Conservation (phyloP, 2,113 vertebrate species). For the Chamaea fasciata region DNA sequence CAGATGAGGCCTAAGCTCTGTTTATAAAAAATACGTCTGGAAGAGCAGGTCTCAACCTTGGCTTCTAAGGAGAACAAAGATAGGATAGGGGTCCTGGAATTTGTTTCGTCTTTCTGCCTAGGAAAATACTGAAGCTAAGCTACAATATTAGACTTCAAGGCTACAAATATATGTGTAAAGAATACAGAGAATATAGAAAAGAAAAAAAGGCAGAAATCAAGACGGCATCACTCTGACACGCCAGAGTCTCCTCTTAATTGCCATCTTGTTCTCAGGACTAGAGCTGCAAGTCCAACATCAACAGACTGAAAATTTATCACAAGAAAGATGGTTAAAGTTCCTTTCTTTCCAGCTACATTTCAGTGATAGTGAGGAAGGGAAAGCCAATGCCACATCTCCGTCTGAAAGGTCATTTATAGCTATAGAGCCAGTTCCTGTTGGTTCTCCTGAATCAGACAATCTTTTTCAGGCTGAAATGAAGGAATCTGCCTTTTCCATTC, state of each 20-base stretch:
- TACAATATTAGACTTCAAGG: neutral
- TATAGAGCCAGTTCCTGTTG: neutral
- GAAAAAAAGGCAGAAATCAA: neutral
- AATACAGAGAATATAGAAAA: neutral
- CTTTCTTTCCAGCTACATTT: neutral
- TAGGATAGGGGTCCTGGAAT: neutral
- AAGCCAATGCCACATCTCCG: neutral
- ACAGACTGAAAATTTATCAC: neutral
- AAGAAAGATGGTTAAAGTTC: neutral
- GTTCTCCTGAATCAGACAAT: neutral
- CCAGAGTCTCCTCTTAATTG: neutral
- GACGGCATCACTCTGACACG: fast-evolving
- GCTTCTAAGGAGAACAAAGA: neutral
- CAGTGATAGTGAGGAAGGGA: neutral
- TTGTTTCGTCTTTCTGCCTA: neutral
- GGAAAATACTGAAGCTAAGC: neutral
- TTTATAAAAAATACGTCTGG: neutral
- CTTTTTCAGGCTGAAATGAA: neutral
- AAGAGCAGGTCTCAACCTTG: neutral
- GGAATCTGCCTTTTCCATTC: neutral
- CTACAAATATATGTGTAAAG: neutral
- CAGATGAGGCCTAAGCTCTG: neutral
- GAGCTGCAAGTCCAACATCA: neutral
- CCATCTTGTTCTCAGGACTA: neutral
- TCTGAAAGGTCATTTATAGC: neutral